Evolutionary conservation across 2,113 vertebrate species (phyloP).

Genomic region (Mustela lutreola): DNA sequence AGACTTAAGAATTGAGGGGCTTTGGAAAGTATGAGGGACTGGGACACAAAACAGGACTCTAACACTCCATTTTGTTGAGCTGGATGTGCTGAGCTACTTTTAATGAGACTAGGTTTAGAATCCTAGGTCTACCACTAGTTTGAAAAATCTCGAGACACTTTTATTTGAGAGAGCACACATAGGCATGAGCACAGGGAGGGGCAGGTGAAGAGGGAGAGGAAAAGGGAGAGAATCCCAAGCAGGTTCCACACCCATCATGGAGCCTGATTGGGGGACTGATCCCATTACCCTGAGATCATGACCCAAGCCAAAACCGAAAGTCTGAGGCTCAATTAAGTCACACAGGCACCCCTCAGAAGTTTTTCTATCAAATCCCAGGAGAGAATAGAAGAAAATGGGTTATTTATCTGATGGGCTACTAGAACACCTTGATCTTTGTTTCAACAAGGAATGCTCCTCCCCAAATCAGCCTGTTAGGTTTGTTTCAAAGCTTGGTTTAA

Average conservation of each 20-base stretch:
- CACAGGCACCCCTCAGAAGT: not conserved
- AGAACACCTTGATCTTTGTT: not conserved
- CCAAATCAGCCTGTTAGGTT: not conserved
- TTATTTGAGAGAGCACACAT: not conserved
- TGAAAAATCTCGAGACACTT: not conserved
- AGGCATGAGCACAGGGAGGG: not conserved
- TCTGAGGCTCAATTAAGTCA: not conserved
- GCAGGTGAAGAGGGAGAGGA: not conserved
- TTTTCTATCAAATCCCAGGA: not conserved
- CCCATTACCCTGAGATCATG: not conserved
- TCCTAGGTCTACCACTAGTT: not conserved
- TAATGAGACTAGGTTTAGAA: not conserved
- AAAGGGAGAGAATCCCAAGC: not conserved
- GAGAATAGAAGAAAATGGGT: not conserved
- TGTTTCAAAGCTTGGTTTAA: constrained; percentile 6
- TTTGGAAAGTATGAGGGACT: not conserved
- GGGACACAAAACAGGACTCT: not conserved
- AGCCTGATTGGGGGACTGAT: not conserved
- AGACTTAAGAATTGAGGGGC: not conserved
- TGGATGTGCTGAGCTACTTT: not conserved
- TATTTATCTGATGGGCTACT: not conserved
- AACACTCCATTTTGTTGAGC: not conserved
- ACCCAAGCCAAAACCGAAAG: not conserved
- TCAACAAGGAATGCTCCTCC: not conserved
- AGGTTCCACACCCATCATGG: not conserved